A percentile compares a stretch with the other conserved stretches of the same genome.
Conservation (phyloP, 2,797 vertebrate species). For the Enteromius mattozi region DNA sequence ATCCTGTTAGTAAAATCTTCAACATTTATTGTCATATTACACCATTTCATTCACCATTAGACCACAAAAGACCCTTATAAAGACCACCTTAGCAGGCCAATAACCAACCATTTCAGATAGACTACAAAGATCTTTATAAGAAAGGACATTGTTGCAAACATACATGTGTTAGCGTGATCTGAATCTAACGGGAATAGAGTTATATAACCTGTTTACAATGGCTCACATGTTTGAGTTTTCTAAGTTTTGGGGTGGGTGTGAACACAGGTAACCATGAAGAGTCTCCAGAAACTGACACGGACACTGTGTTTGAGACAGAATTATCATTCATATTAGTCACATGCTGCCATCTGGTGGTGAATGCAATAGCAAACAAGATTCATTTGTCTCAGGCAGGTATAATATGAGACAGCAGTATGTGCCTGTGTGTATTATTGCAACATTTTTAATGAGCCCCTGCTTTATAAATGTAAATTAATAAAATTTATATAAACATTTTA, state of each 20-base stretch:
- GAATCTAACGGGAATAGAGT: constrained; percentile 10
- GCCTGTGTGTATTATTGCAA: neutral
- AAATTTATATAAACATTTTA: neutral
- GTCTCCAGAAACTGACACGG: constrained; percentile 1
- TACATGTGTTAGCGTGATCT: neutral
- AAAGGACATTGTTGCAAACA: neutral
- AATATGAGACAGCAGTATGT: neutral
- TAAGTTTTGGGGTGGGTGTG: neutral
- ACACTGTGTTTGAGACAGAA: neutral
- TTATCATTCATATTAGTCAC: neutral
- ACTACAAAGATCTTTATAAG: neutral
- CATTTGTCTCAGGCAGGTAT: neutral
- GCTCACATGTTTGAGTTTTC: neutral
- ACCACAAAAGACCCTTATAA: too few relatives aligned
- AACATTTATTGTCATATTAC: neutral
- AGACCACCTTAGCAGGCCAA: neutral
- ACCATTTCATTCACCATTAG: neutral
- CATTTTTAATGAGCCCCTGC: neutral
- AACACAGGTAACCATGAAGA: neutral
- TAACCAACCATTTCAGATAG: neutral
- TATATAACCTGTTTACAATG: constrained; percentile 37
- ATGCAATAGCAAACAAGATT: neutral
- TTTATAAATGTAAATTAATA: neutral
- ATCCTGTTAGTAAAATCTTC: neutral
- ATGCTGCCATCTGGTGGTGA: constrained; percentile 28